Percentiles rank a stretch among this genome's conserved stretches.
Conservation (phyloP, 2,797 vertebrate genomes). For the Sebastiscus tertius region DNA sequence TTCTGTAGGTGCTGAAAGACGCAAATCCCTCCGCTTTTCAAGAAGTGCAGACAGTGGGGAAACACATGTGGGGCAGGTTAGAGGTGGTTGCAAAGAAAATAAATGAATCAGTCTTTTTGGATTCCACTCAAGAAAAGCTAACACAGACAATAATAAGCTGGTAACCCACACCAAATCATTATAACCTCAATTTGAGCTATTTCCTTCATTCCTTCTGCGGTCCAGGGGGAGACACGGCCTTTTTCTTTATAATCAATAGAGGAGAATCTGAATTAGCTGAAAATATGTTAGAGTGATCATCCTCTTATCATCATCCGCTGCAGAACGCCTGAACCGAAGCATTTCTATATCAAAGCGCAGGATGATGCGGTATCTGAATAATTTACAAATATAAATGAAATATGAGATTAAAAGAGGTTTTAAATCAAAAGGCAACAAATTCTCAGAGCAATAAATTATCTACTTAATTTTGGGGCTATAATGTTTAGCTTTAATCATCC, state of each 20-base stretch:
- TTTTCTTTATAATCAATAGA: slow-evolving; percentile 14
- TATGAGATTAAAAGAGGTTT: neutral
- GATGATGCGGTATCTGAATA: neutral
- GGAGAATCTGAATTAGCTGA: slow-evolving; percentile 2
- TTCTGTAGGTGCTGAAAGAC: slow-evolving; percentile 63
- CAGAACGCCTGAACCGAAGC: neutral
- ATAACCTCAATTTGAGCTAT: slow-evolving; percentile 51
- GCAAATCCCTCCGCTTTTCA: slow-evolving; percentile 41
- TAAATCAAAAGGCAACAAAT: neutral
- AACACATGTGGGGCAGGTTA: slow-evolving; percentile 73
- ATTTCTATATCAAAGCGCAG: neutral
- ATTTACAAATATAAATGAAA: neutral
- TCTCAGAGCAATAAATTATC: neutral
- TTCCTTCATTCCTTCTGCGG: slow-evolving; percentile 56
- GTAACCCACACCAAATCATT: slow-evolving; percentile 73
- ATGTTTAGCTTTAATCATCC: neutral
- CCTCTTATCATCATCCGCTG: neutral
- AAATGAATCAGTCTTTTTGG: slow-evolving; percentile 74
- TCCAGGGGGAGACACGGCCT: slow-evolving; percentile 6
- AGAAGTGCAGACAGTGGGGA: slow-evolving; percentile 51
- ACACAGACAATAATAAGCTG: slow-evolving; percentile 68
- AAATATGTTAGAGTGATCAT: slow-evolving; percentile 11
- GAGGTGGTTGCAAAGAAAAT: slow-evolving; percentile 75
- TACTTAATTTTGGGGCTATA: neutral
- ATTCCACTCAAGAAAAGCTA: slow-evolving; percentile 75